A percentile compares a stretch with the other conserved stretches of the same genome.
Conservation (phyloP, 2,113 vertebrate species). For the human (Homo sapiens) region GRCh38 chr3:120889001-120889500, state of each 20-base stretch:
- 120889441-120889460: constrained; percentile 57
- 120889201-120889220: constrained; percentile 79
- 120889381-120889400: constrained; percentile 61
- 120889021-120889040: constrained; percentile 64
- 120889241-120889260: constrained; percentile 76
- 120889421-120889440: constrained; percentile 63
- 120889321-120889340: constrained; percentile 64
- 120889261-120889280: constrained; percentile 80
- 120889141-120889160: constrained; percentile 65
- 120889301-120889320: constrained; percentile 77
- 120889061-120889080: constrained; percentile 62
- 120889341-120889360: constrained; percentile 63
- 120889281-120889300: constrained; percentile 78
- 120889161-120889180: constrained; percentile 78
- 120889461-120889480: background rate
- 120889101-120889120: constrained; percentile 77
- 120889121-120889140: constrained; percentile 82
- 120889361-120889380: constrained; percentile 60
- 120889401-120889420: constrained; percentile 66
- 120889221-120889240: constrained; percentile 71
- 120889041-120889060: constrained; percentile 40
- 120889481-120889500: constrained; percentile 47
- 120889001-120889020: constrained; percentile 49
- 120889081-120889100: constrained; percentile 68
- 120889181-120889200: constrained; percentile 78